phyloP scores from a whole-genome alignment of 2,888 invertebrate species.

The Leptogaster cylindrica region DNA sequence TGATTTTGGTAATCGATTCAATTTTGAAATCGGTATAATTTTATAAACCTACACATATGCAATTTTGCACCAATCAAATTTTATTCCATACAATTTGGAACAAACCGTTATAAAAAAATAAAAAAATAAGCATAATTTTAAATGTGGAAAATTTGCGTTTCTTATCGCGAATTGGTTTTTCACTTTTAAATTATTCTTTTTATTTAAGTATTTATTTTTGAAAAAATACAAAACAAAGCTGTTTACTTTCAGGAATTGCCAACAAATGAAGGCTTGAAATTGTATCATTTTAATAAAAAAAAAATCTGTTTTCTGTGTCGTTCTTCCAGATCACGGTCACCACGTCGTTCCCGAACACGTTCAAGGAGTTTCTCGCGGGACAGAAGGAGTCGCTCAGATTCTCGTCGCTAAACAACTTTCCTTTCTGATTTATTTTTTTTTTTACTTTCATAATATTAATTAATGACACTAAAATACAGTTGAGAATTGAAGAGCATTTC shows the following conservation, averaged over 20 bases:
- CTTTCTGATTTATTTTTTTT: neutral
- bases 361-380: constrained; percentile 66
- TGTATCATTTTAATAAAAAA: too few species aligned
- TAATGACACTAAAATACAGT: too few species aligned
- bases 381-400: constrained; percentile 67
- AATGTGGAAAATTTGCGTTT: constrained; percentile 5
- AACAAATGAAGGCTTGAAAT: too few species aligned
- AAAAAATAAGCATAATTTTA: constrained; percentile 23
- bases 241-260: constrained; percentile 10
- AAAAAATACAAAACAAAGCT: too few species aligned
- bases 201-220: neutral
- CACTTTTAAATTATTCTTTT: neutral
- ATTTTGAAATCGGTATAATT: neutral
- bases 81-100: constrained; percentile 11
- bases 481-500: too few species aligned
- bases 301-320: too few species aligned
- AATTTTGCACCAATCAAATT: neutral
- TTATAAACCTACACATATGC: neutral
- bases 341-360: constrained; percentile 61
- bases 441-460: too few species aligned
- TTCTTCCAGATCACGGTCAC: constrained; percentile 60
- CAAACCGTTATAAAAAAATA: constrained; percentile 14
- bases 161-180: constrained; percentile 18
- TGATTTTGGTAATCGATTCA: neutral
- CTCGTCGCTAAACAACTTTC: constrained; percentile 63